These are phyloP conservation scores for Onthophagus sagittarius DNA, from an alignment of 2,888 invertebrate genomes.

Conservation along the genomic window DNA sequence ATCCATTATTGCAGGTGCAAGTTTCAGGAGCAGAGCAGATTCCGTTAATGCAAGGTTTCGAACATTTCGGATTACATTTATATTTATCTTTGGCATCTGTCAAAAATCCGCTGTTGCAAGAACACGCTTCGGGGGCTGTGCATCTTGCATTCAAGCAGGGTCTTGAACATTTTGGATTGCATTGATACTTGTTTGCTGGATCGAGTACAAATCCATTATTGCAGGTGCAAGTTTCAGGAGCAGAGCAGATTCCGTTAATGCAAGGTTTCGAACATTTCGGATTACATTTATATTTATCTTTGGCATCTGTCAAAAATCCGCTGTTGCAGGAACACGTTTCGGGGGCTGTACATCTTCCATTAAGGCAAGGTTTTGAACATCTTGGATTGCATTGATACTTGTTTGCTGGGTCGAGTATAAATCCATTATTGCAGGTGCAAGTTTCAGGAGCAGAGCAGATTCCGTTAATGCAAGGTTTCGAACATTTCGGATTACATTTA, in stretches of 20 bases:
- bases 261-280: slow-evolving; percentile 30
- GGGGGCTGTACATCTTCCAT: slow-evolving; percentile 30
- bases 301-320: slow-evolving; percentile 27
- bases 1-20: slow-evolving; percentile 20
- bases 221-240: slow-evolving; percentile 28
- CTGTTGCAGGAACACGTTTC: slow-evolving; percentile 18
- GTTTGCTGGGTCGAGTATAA: slow-evolving; percentile 20
- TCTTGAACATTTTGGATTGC: slow-evolving; percentile 31
- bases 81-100: slow-evolving; percentile 22
- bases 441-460: slow-evolving; percentile 37
- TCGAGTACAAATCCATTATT: slow-evolving; percentile 17
- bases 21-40: slow-evolving; percentile 26
- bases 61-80: slow-evolving; percentile 26
- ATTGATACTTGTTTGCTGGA: slow-evolving; percentile 37
- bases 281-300: slow-evolving; percentile 31
- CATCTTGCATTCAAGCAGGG: slow-evolving; percentile 47
- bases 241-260: slow-evolving; percentile 30
- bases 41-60: slow-evolving; percentile 23
- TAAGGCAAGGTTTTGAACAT: slow-evolving; percentile 40
- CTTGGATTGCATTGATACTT: slow-evolving; percentile 30
- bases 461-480: slow-evolving; percentile 27
- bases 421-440: slow-evolving; percentile 34
- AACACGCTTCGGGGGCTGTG: slow-evolving; percentile 36
- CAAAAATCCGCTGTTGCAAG: slow-evolving; percentile 13
- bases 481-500: slow-evolving; percentile 25